A percentile compares a stretch with the other conserved stretches of the same genome.
Evolutionary conservation across 2,888 invertebrate species (phyloP).

Genomic region (Onthophagus sagittarius): DNA sequence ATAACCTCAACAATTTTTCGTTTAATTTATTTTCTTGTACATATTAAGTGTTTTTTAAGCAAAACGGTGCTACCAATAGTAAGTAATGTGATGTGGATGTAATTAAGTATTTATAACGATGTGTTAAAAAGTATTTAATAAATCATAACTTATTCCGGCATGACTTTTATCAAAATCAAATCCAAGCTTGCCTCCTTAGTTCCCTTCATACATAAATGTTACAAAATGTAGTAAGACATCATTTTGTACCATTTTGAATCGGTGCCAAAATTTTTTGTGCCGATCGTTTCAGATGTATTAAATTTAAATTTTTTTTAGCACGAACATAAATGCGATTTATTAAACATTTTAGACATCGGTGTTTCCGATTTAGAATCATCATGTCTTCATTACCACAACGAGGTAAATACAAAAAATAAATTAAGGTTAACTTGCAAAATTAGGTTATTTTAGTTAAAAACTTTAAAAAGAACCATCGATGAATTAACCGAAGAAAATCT

Average conservation of each 20-base stretch:
- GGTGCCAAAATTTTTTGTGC: no score
- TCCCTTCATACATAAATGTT: not conserved
- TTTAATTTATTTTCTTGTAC: no score
- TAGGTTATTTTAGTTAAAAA: constrained; percentile 26
- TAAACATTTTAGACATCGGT: constrained; percentile 20
- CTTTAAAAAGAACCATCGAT: constrained; percentile 27
- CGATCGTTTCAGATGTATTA: no score
- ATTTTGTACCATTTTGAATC: no score
- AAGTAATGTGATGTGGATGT: no score
- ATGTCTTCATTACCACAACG: constrained; percentile 16
- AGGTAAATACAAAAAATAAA: constrained; percentile 13
- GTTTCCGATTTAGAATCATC: constrained; percentile 16
- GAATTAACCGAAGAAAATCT: constrained; percentile 41
- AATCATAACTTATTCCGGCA: not conserved
- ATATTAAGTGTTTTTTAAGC: no score
- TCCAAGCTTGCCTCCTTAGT: not conserved
- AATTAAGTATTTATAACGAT: no score
- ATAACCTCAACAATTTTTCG: no score
- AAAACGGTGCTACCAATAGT: no score
- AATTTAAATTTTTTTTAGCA: constrained; percentile 14
- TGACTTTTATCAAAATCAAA: not conserved
- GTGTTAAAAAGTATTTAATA: no score
- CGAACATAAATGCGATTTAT: constrained; percentile 16
- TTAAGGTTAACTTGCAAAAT: not conserved
- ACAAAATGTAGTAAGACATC: no score